Conservation (phyloP, 1,140 invertebrate species). For the Drosophila lacertosa region DNA sequence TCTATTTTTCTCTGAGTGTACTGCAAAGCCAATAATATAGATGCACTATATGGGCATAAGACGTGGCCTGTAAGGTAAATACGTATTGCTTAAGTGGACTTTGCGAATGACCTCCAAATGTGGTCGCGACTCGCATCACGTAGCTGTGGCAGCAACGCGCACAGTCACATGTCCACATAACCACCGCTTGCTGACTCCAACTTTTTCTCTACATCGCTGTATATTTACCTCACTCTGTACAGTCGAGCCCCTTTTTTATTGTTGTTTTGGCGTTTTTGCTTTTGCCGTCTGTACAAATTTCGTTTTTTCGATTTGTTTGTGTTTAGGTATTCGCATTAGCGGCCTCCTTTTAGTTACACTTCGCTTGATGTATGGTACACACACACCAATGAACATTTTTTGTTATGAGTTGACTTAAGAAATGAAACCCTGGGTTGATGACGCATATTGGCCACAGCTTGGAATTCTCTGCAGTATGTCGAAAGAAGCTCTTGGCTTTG, state of each 20-base stretch:
- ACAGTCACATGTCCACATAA: not conserved
- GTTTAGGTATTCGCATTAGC: not conserved
- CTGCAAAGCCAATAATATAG: not conserved
- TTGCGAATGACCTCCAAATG: slow-evolving; percentile 38
- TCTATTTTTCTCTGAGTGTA: not conserved
- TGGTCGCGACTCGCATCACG: slow-evolving; percentile 39
- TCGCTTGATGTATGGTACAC: not conserved
- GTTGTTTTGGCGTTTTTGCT: slow-evolving; percentile 20
- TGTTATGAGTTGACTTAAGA: slow-evolving; percentile 41
- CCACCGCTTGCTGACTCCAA: not conserved
- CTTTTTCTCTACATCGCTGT: slow-evolving; percentile 4
- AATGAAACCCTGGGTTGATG: slow-evolving; percentile 27
- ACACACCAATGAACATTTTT: not conserved
- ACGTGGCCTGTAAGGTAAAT: not conserved
- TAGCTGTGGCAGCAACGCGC: slow-evolving; percentile 10
- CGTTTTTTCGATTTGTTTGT: slow-evolving; percentile 17
- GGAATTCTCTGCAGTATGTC: slow-evolving; percentile 28
- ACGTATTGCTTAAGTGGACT: not conserved
- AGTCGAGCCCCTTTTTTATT: slow-evolving; percentile 65
- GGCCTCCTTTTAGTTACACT: not conserved
- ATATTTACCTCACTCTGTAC: not conserved
- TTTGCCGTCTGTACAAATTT: slow-evolving; percentile 20
- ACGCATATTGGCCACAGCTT: slow-evolving; percentile 19
- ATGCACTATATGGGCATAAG: not conserved
- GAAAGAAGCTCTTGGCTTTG: slow-evolving; percentile 13